Conservation (phyloP, 1,140 invertebrate genomes). For the Drosophila sechellia region DNA sequence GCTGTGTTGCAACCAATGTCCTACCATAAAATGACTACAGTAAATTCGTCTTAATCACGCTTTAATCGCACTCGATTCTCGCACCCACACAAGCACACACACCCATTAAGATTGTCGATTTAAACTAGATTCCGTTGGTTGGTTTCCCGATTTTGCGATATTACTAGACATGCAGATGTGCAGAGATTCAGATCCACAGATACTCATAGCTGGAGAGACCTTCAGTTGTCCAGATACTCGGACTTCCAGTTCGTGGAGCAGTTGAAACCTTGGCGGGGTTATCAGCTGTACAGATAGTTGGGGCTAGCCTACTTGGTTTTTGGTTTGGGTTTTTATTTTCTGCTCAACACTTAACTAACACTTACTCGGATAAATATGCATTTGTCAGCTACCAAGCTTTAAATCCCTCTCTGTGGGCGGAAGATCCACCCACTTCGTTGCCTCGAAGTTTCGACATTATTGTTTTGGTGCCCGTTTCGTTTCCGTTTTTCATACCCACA, state of each 20-base stretch:
- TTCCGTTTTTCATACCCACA: slow-evolving; percentile 7
- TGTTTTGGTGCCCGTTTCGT: slow-evolving; percentile 50
- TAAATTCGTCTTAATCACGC: slow-evolving; percentile 82
- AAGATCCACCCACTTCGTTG: slow-evolving; percentile 55
- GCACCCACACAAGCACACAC: slow-evolving; percentile 32
- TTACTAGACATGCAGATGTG: slow-evolving; percentile 2
- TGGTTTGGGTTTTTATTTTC: slow-evolving; percentile 2
- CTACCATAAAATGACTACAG: slow-evolving; percentile 69
- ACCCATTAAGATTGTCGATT: slow-evolving; percentile 73
- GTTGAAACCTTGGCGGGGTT: no score
- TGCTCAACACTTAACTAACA: slow-evolving; percentile 60
- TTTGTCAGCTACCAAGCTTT: slow-evolving; percentile 23
- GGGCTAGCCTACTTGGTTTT: slow-evolving; percentile 6
- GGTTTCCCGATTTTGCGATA: no score
- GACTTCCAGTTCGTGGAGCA: neutral
- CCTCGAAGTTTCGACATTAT: slow-evolving; percentile 57
- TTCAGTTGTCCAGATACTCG: neutral
- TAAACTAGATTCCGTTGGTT: slow-evolving; percentile 35
- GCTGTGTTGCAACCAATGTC: slow-evolving; percentile 43
- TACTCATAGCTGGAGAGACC: neutral
- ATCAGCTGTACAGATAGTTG: slow-evolving; percentile 27
- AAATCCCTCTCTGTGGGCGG: slow-evolving; percentile 17
- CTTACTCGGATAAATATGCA: slow-evolving; percentile 37
- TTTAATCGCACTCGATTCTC: slow-evolving; percentile 55
- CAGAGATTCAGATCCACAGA: neutral